These are phyloP conservation scores for Heliothis virescens DNA, from an alignment of 1,140 invertebrate genomes.

Conservation along the genomic window DNA sequence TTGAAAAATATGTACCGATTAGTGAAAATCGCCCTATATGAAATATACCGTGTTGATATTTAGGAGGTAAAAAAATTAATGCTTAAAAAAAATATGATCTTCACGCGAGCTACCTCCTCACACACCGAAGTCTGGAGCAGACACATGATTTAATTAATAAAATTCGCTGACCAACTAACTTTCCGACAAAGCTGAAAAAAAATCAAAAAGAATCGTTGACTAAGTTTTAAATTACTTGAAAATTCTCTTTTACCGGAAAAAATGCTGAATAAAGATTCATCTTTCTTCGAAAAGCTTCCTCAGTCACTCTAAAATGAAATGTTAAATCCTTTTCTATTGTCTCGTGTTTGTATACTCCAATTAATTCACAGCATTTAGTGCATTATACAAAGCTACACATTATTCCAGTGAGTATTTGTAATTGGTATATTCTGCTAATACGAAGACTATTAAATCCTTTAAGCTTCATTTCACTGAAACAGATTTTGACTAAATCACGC, in stretches of 20 bases:
- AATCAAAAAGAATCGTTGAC: neutral
- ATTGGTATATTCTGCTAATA: no score
- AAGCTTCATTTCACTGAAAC: no score
- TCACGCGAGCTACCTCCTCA: neutral
- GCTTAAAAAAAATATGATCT: neutral
- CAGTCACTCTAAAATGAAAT: neutral
- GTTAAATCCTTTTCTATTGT: neutral
- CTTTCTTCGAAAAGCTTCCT: neutral
- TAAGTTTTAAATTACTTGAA: neutral
- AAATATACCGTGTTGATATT: no score
- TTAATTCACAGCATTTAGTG: no score
- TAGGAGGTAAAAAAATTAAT: neutral
- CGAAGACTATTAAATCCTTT: no score
- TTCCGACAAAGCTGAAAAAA: neutral
- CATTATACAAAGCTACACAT: no score
- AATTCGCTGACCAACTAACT: neutral
- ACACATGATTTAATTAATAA: neutral
- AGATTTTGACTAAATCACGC: no score
- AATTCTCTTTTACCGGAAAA: neutral
- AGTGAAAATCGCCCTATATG: no score
- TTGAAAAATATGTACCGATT: no score
- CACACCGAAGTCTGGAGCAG: neutral
- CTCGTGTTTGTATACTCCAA: no score
- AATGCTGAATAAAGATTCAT: neutral
- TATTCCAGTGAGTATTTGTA: no score